These are phyloP conservation scores for Thereuonema tuberculata DNA, from an alignment of 1,140 invertebrate genomes.

Conservation along the genomic window DNA sequence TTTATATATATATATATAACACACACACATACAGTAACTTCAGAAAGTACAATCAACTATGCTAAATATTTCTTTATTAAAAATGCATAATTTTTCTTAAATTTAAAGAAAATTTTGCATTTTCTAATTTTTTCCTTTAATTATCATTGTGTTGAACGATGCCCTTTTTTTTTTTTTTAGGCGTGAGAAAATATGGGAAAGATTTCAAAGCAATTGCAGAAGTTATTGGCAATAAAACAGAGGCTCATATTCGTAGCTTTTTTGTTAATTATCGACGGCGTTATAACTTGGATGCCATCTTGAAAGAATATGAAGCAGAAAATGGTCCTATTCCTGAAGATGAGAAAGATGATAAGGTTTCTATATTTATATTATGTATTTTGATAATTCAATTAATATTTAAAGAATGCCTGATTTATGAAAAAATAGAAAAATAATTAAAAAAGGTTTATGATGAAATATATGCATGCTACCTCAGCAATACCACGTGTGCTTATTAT, in stretches of 20 bases:
- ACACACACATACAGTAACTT: no score
- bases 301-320: slow-evolving; percentile 74
- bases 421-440: background rate
- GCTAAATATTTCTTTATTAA: background rate
- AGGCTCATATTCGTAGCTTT: slow-evolving; percentile 78
- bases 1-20: no score
- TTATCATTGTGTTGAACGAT: background rate
- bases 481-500: no score
- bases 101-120: background rate
- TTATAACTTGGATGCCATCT: slow-evolving; percentile 76
- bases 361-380: slow-evolving; percentile 6
- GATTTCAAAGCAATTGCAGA: slow-evolving; percentile 92
- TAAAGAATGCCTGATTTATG: background rate
- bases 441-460: background rate
- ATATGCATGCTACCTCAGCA: no score
- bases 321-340: slow-evolving; percentile 40
- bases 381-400: background rate
- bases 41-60: no score
- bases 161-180: slow-evolving; percentile 27
- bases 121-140: slow-evolving; percentile 10
- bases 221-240: slow-evolving; percentile 86
- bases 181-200: slow-evolving; percentile 83
- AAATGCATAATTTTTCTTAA: background rate
- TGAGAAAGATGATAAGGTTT: slow-evolving; percentile 40
- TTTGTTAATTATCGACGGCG: slow-evolving; percentile 77